Evolutionary conservation across 2,113 vertebrate genomes (phyloP).

Genomic region (Picathartes gymnocephalus): DNA sequence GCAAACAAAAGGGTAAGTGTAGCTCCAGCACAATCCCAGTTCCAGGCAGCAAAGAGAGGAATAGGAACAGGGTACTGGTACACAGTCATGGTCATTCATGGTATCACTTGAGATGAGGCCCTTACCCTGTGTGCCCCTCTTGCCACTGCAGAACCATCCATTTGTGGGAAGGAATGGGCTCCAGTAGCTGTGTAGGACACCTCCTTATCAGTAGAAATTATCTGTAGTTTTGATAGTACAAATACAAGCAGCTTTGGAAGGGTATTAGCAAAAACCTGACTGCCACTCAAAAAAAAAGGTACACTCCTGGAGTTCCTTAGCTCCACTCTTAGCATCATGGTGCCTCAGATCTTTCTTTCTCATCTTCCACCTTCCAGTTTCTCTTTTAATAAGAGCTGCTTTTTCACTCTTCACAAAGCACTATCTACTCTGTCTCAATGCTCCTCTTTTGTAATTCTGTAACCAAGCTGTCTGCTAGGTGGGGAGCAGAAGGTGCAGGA

Average conservation of each 20-base stretch:
- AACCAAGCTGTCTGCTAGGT: conserved; percentile 37
- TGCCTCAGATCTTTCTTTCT: conserved; percentile 29
- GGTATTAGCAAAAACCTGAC: background rate
- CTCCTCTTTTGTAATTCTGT: background rate
- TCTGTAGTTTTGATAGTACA: background rate
- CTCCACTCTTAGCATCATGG: background rate
- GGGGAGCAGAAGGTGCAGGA: conserved; percentile 49
- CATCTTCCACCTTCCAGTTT: conserved; percentile 2
- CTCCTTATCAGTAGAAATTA: background rate
- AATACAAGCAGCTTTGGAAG: background rate
- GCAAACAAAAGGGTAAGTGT: background rate
- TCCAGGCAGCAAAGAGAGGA: background rate
- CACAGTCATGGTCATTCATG: background rate
- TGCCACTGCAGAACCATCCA: background rate
- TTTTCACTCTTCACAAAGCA: background rate
- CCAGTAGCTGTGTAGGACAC: background rate
- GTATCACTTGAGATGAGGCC: background rate
- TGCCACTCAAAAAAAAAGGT: background rate
- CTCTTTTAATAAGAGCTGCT: conserved; percentile 2
- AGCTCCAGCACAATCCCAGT: background rate
- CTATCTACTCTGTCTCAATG: background rate
- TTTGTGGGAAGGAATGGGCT: background rate
- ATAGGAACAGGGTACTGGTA: background rate
- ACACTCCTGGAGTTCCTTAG: background rate
- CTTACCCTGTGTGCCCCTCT: background rate